Evolutionary conservation across 2,797 vertebrate genomes (phyloP), one percentile per base, ranked within the genome.

Genomic region (Emys orbicularis): DNA sequence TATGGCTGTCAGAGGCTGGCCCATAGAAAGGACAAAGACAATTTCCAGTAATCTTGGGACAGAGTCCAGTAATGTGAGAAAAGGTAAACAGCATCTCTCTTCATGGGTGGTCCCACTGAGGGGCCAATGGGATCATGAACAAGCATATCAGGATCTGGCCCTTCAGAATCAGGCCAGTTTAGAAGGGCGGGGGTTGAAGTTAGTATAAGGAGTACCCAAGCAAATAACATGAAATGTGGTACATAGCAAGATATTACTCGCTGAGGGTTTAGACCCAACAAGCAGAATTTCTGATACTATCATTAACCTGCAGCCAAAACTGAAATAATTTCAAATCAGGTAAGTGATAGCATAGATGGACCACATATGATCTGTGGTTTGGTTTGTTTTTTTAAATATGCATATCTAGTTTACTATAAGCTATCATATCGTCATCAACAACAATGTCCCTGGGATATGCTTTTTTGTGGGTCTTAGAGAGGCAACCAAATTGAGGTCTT

Each of bases 1-100:
- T 27, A 1, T 1, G 12, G 23, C 23, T 61, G 27, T 31, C 52
- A 52, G 72, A 16, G 83, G 5, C 0, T 0, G 18, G 4, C 83
- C 91, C 91, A 89, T 80, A 1, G 0, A 31, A 76, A 83, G 76
- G 29, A 68, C 93, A 68, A 19, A 83, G 86, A 49, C 80, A 89
- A 84, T 87, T 87, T 91, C 4, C 57, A 61, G 88, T 87, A 86
- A 81, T 83, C 81, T 86, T 11, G 47, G 68, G 81, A 86, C 59
- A 84, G n/a, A 81, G 76, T 9, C 61, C 18, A 53, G 3, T 44
- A n/a, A 37, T 81, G 54, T 31, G 53, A 25, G 72, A 12, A 8
- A 57, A 7, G 2, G 11, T 21, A 12, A 81, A 50, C 41, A 90
- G 84, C 44, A 31, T 19, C 72, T 25, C 57, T 4, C 16, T 57